phyloP scores from a whole-genome alignment of 2,888 invertebrate species.

The Girardia tigrina region DNA sequence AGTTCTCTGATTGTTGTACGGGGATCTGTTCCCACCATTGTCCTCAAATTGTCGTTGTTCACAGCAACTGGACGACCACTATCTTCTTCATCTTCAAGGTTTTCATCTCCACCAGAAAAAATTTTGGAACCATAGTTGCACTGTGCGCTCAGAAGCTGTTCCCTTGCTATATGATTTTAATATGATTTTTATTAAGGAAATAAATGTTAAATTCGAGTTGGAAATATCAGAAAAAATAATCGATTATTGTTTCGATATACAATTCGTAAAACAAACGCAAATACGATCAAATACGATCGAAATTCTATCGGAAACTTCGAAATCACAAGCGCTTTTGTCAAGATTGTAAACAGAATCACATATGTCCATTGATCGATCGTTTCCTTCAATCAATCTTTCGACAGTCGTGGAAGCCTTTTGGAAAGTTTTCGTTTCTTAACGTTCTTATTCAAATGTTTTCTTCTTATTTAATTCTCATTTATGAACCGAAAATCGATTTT shows the following conservation, averaged over 20 bases:
- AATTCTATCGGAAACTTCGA: not conserved
- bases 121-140: too few species aligned
- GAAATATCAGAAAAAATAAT: not conserved
- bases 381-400: not conserved
- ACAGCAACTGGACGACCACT: too few species aligned
- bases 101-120: too few species aligned
- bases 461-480: not conserved
- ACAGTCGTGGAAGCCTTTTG: not conserved
- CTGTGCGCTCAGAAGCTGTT: too few species aligned
- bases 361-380: not conserved
- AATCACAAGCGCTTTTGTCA: not conserved
- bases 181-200: too few species aligned
- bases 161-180: too few species aligned
- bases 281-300: not conserved
- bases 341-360: not conserved
- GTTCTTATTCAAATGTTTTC: not conserved
- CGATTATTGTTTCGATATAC: not conserved
- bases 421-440: not conserved
- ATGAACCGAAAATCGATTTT: conserved; percentile 1
- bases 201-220: too few species aligned
- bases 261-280: conserved; percentile 4
- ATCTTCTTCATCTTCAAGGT: too few species aligned
- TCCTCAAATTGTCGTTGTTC: too few species aligned
- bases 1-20: too few species aligned
- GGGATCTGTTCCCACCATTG: too few species aligned